These are phyloP conservation scores for Greenwoodochromis staneri DNA, from an alignment of 2,113 vertebrate genomes.

Conservation along the genomic window DNA sequence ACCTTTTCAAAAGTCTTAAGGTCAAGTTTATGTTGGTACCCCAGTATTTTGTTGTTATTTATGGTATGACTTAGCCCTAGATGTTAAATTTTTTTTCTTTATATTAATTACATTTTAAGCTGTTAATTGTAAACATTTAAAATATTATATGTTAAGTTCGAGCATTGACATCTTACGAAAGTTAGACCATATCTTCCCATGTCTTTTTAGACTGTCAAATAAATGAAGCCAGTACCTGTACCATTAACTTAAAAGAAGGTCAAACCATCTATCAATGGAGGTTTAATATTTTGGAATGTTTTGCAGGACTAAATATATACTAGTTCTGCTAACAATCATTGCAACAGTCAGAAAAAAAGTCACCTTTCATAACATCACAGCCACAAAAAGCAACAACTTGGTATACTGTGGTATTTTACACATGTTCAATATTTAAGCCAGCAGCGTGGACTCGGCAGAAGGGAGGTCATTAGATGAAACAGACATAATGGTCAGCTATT, in stretches of 20 bases:
- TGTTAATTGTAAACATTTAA: background rate
- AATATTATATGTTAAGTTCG: background rate
- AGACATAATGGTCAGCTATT: constrained; percentile 31
- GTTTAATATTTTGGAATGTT: background rate
- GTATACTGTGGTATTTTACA: constrained; percentile 32
- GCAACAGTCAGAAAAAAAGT: background rate
- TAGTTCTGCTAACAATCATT: background rate
- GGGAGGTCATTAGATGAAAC: constrained; percentile 19
- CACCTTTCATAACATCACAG: background rate
- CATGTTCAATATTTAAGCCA: constrained; percentile 20
- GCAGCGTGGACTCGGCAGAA: background rate
- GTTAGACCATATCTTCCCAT: background rate
- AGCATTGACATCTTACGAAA: background rate
- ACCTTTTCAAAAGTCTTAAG: background rate
- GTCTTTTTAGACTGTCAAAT: background rate
- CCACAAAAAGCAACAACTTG: background rate
- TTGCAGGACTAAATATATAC: background rate
- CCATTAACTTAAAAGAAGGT: background rate
- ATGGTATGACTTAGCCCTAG: background rate
- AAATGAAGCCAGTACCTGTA: background rate
- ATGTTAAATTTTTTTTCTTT: background rate
- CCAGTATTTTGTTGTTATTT: background rate
- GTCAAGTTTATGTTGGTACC: background rate
- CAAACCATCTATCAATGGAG: background rate
- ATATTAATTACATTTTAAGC: background rate